Conservation (phyloP, 2,888 invertebrate genomes). For the Ornithoptera alexandrae region DNA sequence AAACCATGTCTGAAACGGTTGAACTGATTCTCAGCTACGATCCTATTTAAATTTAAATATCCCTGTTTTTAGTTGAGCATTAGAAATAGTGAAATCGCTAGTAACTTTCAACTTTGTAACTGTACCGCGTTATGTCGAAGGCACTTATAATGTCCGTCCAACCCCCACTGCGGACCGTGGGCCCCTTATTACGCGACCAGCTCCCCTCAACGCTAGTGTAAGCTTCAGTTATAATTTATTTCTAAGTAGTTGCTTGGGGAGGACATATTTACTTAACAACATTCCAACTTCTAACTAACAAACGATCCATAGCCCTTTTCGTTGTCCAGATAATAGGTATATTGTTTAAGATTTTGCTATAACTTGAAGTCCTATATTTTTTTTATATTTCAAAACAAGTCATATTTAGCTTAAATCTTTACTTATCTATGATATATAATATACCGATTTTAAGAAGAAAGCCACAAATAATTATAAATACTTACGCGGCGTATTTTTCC, state of each 20-base stretch:
- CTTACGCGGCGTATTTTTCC: too few species aligned
- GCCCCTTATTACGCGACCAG: conserved; percentile 11
- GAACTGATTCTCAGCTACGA: too few species aligned
- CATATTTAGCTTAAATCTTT: too few species aligned
- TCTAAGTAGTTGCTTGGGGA: conserved; percentile 14
- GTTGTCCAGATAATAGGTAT: not conserved
- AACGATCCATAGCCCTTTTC: not conserved
- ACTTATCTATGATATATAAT: too few species aligned
- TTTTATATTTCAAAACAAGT: too few species aligned
- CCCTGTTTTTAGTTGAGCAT: not conserved
- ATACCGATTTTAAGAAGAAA: too few species aligned
- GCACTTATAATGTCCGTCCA: conserved; percentile 14
- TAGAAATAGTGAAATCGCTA: too few species aligned
- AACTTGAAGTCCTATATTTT: too few species aligned
- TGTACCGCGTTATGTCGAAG: conserved; percentile 12
- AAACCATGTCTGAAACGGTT: too few species aligned
- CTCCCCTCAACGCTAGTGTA: conserved; percentile 2
- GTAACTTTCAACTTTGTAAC: conserved; percentile 1
- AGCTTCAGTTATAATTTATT: conserved; percentile 18
- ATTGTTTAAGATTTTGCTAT: not conserved
- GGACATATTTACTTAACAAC: conserved; percentile 19
- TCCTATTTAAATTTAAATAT: not conserved
- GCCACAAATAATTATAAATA: too few species aligned
- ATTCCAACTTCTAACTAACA: not conserved
- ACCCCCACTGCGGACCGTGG: conserved; percentile 16